Evolutionary conservation across 2,113 vertebrate genomes (phyloP), one percentile per base, ranked within the genome.

Genomic region (Malurus alboscapulatus): DNA sequence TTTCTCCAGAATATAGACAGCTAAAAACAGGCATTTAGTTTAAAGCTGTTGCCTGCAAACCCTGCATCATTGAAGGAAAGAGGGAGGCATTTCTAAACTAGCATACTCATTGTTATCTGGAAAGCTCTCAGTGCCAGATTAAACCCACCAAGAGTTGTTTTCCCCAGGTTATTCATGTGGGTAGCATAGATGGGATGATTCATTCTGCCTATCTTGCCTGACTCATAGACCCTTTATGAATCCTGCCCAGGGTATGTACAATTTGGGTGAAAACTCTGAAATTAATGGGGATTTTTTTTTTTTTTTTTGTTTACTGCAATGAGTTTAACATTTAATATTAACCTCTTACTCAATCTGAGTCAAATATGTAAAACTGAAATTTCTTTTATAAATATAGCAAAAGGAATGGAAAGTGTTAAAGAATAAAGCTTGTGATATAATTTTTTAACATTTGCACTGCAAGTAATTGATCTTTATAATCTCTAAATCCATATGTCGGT

Each of bases 21-120:
- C 32, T 79, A 44, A 72, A 85, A 24, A 32, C 24, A 51, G 32
- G 3, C 4, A 38, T 50, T 38, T 82, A 74, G 12, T 34, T 77
- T 57, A 45, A 81, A 27, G 7, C 18, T 68, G 20, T 10, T 77
- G 5, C 44, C 44, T 72, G 38, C 20, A 71, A 90, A 63, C 1
- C 11, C 17, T 34, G 12, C 5, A 32, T 58, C 6, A 4, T 75
- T 42, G 42, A 14, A 61, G 45, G 10, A 57, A 40, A 62, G 32
- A 74, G 7, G 11, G 8, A 58, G 14, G 10, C 6, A 38, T 75
- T 85, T 88, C n/a, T 58, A 62, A 22, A 67, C 15, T 42, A 21
- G 7, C 3, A 1, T 54, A 22, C 17, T 68, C 7, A 5, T 68
- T 3, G 0, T 8, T 47, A 0, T 30, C 26, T 44, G 9, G 19